Base-by-base conservation (phyloP, 2,113 vertebrate genomes). In the Galbula dea region DNA sequence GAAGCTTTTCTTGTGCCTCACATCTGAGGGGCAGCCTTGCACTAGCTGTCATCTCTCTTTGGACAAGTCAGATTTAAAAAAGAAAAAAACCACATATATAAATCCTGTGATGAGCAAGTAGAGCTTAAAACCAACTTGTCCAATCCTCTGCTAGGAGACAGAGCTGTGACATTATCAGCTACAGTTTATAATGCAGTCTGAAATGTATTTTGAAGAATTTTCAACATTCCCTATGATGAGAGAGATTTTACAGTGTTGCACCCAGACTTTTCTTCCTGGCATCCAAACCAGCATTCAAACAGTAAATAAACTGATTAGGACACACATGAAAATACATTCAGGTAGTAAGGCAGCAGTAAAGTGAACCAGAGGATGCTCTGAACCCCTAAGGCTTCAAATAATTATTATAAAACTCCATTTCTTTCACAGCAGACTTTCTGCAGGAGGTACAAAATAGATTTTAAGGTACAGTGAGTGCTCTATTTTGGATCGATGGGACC, bases 401-500 rank as follows among this genome's bases (percentile, higher is more conserved):
- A 77, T 80, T 81, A 49, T 54, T 83, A 88, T 63, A 80, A 91
- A 88, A 76, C 62, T 82, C 62, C 29, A 73, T 94, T 95, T 95
- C 63, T 73, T 93, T 94, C 87, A 73, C 82, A 85, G 82, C 58
- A 88, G 89, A 95, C 34, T 69, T 95, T 85, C 89, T 93, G 71
- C 79, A 80, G 82, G 78, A 89, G 59, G 75, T 30, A 54, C 30
- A 62, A 80, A 91, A 73, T 66, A 63, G 34, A 76, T 91, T 87
- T 93, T 76, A 89, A 94, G 91, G 62, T 89, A 80, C 57, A 80
- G 45, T 54, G 75, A 83, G 34, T 80, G 37, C 30, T 85, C 24
- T 68, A 10, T 83, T 95, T 91, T 85, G 58, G 34, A 87, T 93
- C 87, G 75, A 34, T 72, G 51, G 27, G 36, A 79, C 58, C 41